Evolutionary conservation across 2,888 invertebrate species (phyloP).

Genomic region (Drosophila sordidapex): DNA sequence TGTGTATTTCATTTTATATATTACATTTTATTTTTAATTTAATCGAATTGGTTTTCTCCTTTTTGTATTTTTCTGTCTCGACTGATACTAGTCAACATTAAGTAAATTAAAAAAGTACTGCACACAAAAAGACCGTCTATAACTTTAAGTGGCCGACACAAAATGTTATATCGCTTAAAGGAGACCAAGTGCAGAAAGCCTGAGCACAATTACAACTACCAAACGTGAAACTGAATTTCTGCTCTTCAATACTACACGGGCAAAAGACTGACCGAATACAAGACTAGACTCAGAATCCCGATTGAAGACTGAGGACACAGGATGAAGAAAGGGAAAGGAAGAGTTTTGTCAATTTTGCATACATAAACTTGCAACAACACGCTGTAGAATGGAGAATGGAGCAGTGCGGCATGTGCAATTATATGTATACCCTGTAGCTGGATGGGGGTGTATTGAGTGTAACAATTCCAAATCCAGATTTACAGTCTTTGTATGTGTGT

Average conservation of each 20-base stretch:
- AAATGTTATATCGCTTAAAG: background rate
- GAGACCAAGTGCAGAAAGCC: background rate
- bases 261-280: background rate
- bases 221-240: background rate
- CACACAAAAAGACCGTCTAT: background rate
- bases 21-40: background rate
- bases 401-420: slow-evolving; percentile 44
- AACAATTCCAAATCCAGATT: slow-evolving; percentile 37
- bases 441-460: slow-evolving; percentile 40
- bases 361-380: slow-evolving; percentile 21
- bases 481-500: slow-evolving; percentile 14
- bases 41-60: background rate
- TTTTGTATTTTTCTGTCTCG: background rate
- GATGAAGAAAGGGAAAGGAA: background rate
- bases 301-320: background rate
- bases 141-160: background rate
- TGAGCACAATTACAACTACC: background rate
- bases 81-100: background rate
- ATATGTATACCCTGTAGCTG: slow-evolving; percentile 42
- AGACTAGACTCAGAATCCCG: slow-evolving; percentile 4
- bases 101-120: background rate
- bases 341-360: slow-evolving; percentile 13
- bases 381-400: slow-evolving; percentile 20
- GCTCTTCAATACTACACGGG: background rate
- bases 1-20: background rate